Conservation (phyloP, 92 coral and sea anemone genomes). For the Bergia sp. region DNA sequence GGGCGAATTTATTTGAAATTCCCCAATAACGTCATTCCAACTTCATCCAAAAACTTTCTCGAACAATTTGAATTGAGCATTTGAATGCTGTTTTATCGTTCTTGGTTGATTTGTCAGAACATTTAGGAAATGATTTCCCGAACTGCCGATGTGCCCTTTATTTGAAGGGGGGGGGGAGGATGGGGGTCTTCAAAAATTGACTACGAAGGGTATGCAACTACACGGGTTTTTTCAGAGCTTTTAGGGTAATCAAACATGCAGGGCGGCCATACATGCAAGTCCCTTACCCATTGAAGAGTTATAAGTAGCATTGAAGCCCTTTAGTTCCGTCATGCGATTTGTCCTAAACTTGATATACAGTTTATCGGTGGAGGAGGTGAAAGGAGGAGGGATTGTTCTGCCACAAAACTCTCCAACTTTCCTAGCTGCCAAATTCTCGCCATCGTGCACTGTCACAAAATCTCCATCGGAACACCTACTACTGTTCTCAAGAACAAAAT, state of each 20-base stretch:
- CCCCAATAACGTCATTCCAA: too few relatives aligned
- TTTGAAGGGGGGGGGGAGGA: too few relatives aligned
- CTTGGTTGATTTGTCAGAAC: too few relatives aligned
- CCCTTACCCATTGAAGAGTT: constrained; percentile 76
- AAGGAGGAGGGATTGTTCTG: constrained; percentile 46
- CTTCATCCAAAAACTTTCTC: too few relatives aligned
- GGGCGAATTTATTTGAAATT: too few relatives aligned
- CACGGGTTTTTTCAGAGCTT: not conserved
- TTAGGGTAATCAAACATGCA: constrained; percentile 14
- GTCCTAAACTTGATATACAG: constrained; percentile 66
- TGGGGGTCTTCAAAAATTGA: too few relatives aligned
- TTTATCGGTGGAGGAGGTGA: constrained; percentile 60
- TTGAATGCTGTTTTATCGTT: too few relatives aligned
- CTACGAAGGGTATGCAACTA: too few relatives aligned
- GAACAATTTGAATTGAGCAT: too few relatives aligned
- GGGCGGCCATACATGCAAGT: constrained; percentile 1
- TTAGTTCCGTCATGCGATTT: constrained; percentile 52
- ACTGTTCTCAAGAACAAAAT: constrained; percentile 62
- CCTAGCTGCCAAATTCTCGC: constrained; percentile 52
- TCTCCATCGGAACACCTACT: constrained; percentile 59
- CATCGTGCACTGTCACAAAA: constrained; percentile 67
- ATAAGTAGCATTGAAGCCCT: constrained; percentile 70
- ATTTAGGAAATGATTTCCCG: too few relatives aligned
- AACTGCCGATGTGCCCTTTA: too few relatives aligned
- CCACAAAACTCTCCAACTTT: constrained; percentile 74